Conservation (phyloP, 2,888 invertebrate genomes). For the Ectemnius lituratus region DNA sequence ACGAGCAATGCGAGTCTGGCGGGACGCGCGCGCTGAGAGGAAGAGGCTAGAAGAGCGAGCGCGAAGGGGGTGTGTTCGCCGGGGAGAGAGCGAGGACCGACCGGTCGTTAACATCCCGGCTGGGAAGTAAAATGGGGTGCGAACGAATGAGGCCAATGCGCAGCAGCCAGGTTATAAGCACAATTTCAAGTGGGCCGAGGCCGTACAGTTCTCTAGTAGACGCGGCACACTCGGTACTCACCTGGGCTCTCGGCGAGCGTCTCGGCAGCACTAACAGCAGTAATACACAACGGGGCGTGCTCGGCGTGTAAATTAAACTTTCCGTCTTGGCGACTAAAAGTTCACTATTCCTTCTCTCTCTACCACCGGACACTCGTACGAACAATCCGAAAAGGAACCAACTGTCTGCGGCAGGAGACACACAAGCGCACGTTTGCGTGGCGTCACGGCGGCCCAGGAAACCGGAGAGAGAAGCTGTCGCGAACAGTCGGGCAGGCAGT, state of each 20-base stretch:
- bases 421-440: slow-evolving; percentile 25
- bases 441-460: slow-evolving; percentile 39
- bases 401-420: neutral
- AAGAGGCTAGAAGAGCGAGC: neutral
- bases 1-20: neutral
- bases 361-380: slow-evolving; percentile 13
- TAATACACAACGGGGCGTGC: slow-evolving; percentile 19
- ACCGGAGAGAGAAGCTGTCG: slow-evolving; percentile 17
- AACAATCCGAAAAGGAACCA: too few relatives aligned
- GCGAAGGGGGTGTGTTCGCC: neutral
- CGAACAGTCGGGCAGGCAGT: slow-evolving; percentile 15
- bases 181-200: too few relatives aligned
- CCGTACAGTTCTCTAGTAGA: neutral
- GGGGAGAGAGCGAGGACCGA: slow-evolving; percentile 4
- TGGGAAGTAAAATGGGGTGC: slow-evolving; percentile 7
- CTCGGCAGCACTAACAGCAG: slow-evolving; percentile 2
- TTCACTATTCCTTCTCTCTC: slow-evolving; percentile 32
- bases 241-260: slow-evolving; percentile 44
- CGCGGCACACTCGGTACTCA: slow-evolving; percentile 38
- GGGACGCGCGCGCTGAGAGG: neutral
- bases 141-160: neutral
- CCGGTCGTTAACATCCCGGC: slow-evolving; percentile 11
- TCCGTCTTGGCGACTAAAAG: slow-evolving; percentile 12
- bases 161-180: too few relatives aligned
- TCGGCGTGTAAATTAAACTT: slow-evolving; percentile 31